phyloP scores from a whole-genome alignment of 2,113 vertebrate species.

The Eurypyga helias region DNA sequence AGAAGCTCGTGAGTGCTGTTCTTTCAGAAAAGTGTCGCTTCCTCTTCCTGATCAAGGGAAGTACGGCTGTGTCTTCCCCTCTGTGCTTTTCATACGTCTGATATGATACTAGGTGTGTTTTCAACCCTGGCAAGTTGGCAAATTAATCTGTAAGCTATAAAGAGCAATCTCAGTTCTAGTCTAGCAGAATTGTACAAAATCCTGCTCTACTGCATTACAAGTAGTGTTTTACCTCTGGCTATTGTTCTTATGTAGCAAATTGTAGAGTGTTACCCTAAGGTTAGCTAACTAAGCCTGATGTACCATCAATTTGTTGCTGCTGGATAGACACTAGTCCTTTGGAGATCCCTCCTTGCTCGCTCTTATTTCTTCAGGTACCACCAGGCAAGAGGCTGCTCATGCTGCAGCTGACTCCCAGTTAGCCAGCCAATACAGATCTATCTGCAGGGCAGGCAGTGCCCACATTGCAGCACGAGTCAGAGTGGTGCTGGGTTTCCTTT shows the following conservation, averaged over 20 bases:
- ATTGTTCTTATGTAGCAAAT: neutral
- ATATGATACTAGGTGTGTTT: too few relatives aligned
- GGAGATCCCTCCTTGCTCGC: neutral
- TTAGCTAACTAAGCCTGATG: neutral
- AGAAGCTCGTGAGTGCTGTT: neutral
- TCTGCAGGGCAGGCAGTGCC: neutral
- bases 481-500: neutral
- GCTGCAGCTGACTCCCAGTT: neutral
- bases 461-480: fast-evolving
- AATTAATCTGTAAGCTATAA: neutral
- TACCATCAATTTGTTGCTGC: neutral
- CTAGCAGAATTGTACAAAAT: neutral
- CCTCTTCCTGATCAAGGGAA: neutral
- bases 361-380: neutral
- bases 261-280: neutral
- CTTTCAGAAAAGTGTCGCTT: neutral
- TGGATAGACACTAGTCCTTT: neutral
- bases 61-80: neutral
- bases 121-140: neutral
- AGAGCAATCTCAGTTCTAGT: neutral
- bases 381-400: neutral
- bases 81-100: neutral
- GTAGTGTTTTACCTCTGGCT: neutral
- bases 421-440: fast-evolving
- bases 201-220: too few relatives aligned